Conservation (phyloP, 2,888 invertebrate species). For the Omphaloscelis lunosa region DNA sequence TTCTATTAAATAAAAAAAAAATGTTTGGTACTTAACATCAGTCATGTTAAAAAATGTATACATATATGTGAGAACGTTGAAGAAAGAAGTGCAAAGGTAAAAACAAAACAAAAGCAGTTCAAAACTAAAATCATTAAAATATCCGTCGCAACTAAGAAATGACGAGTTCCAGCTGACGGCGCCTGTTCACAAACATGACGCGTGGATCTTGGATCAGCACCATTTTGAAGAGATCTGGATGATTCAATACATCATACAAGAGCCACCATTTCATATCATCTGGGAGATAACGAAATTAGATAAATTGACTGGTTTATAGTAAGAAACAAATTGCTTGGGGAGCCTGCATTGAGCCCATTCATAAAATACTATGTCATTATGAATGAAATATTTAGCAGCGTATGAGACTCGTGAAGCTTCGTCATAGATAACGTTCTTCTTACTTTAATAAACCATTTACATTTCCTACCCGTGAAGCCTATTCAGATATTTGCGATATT, state of each 20-base stretch:
- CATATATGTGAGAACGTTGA: neutral
- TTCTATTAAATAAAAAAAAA: no score
- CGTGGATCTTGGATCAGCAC: neutral
- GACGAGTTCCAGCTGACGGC: neutral
- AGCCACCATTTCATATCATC: neutral
- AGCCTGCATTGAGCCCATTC: conserved; percentile 25
- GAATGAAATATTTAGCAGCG: conserved; percentile 46
- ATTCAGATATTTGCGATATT: no score
- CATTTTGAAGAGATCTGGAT: neutral
- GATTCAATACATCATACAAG: neutral
- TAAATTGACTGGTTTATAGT: conserved; percentile 31
- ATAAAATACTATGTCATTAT: conserved; percentile 41
- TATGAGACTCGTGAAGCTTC: conserved; percentile 29
- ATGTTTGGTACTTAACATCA: neutral
- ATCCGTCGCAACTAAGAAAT: neutral
- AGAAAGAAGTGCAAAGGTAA: neutral
- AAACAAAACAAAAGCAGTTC: no score
- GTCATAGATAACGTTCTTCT: conserved; percentile 2
- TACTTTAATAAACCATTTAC: conserved; percentile 29
- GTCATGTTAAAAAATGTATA: neutral
- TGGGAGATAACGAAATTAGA: conserved; percentile 1
- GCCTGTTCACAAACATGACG: neutral
- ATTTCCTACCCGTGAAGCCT: conserved; percentile 16
- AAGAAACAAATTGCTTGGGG: conserved; percentile 41
- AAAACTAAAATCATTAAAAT: no score